Evolutionary conservation across 2,113 vertebrate genomes (phyloP), one percentile per base, ranked within the genome.

Genomic region (Pluvianellus socialis): DNA sequence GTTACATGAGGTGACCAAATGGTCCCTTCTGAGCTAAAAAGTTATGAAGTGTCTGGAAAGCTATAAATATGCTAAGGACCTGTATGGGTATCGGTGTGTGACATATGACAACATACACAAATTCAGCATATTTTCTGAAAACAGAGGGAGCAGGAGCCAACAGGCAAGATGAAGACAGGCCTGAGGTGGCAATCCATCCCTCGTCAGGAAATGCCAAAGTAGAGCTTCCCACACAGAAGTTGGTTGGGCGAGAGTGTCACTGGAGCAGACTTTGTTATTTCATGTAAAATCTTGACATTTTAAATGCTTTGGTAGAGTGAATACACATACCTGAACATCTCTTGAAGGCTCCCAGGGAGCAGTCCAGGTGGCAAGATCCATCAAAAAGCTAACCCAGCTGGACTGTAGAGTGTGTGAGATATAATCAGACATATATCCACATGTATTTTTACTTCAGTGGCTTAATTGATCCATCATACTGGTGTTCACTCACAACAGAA

Each of bases 381-480:
- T 92, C 73, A 94, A 63, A 91, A 91, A 86, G 21, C 66, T 79
- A 85, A 61, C 23, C 26, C 67, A 49, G 5, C 50, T 83, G 79
- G 75, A 86, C 47, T 74, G 63, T 49, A 47, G 38, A 59, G 22
- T 50, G 23, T 47, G 22, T 47, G 70, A 92, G 91, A 71, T 86
- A 73, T 52, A 82, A 84, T 85, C 77, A 91, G 80, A 71, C 38
- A 67, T 63, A 63, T 26, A 90, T 53, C 47, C 73, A 55, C 3
- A 5, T 59, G 65, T 73, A 66, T 93, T 81, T 96, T 96, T 95
- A 90, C 72, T 75, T 75, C 67, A 76, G 73, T 68, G 50, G n/a
- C 74, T 86, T 68, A 86, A 80, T 80, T 87, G 91, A 85, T 94
- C 89, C 82, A 92, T 92, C 92, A 66, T 67, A 52, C 28, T 90